Conservation (phyloP, 2,797 vertebrate genomes). For the Poecilia wingei region DNA sequence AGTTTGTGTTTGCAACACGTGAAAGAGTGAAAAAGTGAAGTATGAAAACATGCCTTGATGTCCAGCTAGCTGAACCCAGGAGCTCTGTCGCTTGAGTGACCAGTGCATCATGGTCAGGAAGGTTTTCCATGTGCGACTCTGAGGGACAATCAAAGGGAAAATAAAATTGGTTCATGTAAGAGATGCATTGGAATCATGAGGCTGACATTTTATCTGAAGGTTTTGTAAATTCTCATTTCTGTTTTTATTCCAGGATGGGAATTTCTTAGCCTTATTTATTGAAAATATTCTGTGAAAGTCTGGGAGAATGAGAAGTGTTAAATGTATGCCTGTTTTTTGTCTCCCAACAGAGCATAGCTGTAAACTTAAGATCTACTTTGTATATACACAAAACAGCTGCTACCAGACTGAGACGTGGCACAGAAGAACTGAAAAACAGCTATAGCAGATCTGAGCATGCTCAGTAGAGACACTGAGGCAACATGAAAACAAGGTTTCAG, state of each 20-base stretch:
- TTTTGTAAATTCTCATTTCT: neutral
- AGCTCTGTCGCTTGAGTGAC: conserved; percentile 83
- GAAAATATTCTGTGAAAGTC: neutral
- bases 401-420: neutral
- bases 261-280: neutral
- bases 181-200: neutral
- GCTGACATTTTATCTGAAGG: neutral
- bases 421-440: conserved; percentile 4
- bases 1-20: neutral
- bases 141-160: conserved; percentile 12
- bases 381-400: conserved; percentile 57
- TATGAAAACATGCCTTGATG: conserved; percentile 81
- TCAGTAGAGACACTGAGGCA: conserved; percentile 11
- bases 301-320: neutral
- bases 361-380: conserved; percentile 50
- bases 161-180: neutral
- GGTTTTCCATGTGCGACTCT: conserved; percentile 88
- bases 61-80: conserved; percentile 90
- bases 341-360: conserved; percentile 25
- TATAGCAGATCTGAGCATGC: conserved; percentile 21
- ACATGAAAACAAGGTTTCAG: conserved; percentile 1
- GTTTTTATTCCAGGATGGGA: neutral
- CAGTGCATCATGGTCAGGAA: conserved; percentile 88
- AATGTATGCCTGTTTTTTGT: conserved; percentile 1
- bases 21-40: neutral